Evolutionary conservation across 1,140 invertebrate species (phyloP), one percentile per base, ranked within the genome.

Genomic region (Sycobia sp.): DNA sequence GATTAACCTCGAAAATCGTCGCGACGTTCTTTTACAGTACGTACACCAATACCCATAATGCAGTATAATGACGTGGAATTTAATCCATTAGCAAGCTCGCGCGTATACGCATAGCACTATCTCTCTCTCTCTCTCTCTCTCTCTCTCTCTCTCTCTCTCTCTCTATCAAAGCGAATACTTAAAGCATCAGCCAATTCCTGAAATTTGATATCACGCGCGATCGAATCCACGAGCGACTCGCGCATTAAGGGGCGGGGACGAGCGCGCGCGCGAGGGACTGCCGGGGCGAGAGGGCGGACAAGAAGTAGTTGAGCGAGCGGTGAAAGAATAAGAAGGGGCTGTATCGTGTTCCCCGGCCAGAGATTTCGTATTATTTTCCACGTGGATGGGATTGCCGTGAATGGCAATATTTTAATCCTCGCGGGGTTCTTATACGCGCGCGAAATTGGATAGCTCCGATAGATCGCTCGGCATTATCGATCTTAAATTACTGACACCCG

Each of bases 331-430:
- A 60, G 25, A 39, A 57, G 56, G 60, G 54, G 62, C 39, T 46
- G 72, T 80, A 72, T 81, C 76, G 69, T 73, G 71, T 81, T 80
- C 67, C 74, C 43, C 36, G 36, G 41, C 49, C 7, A 44, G 41
- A 63, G 46, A 65, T 71, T 74, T 75, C 70, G 71, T 79, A 80
- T 81, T 80, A 80, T 81, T 77, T 79, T 77, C 73, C 69, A 69
- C 58, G 65, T 64, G 66, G 73, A 75, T 72, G 69, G 75, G 78
- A 79, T 80, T 77, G 76, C 68, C 71, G 65, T 75, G 75, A 74
- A 76, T 73, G 72, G 74, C 73, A 75, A 73, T 75, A 78, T 78
- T 81, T 78, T 79, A 80, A 80, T 80, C 72, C 75, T 66, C 53
- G 55, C 66, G 62, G 65, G 66, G 71, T 65, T 65, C n/a, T 71